Evolutionary conservation across 2,113 vertebrate species (phyloP), one percentile per base, ranked within the genome.

Genomic region (Neodon shergylaensis): DNA sequence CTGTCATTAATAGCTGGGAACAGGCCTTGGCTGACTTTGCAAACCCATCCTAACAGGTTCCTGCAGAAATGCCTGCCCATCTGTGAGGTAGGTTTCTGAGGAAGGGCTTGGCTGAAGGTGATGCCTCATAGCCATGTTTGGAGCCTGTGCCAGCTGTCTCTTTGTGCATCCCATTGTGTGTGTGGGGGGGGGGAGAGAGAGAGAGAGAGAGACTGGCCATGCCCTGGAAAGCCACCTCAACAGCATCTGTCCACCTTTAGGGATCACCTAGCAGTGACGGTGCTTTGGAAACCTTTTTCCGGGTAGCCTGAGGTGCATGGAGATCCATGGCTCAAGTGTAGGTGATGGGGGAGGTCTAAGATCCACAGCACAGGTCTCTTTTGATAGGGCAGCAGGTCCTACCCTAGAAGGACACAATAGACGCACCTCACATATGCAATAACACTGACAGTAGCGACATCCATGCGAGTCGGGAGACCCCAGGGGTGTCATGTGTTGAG

Each of bases 1-100:
- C 26, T 61, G 21, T 61, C 47, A 3, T 58, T 44, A 33, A 24
- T 10, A 65, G 14, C 2, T 17, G 44, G 84, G 39, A 4, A 24
- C 10, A 36, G 31, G 24, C 74, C 12, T 74, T 28, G 81, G 31
- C 63, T 26, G 77, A 31, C 39, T 31, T 61, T 65, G 70, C 0
- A 61, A 17, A 81, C 16, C 13, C 1, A 0, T 88, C 42, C 70
- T 73, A 87, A 87, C 4, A 5, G 52, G 87, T 52, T 85, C 24
- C 54, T 73, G 63, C 24, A 31, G 91, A 94, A 91, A 58, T 73
- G 61, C 49, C 76, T 74, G 92, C 52, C 52, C 17, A 52, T 97
- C n/a, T 91, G 93, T 0, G 97, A 97, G 97, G 98, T 97, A 96
- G 97, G 96, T 73, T 95, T 96, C 95, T 68, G 12, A 73, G 42